phyloP scores from a whole-genome alignment of 2,888 invertebrate species.

The Andrena dorsata region DNA sequence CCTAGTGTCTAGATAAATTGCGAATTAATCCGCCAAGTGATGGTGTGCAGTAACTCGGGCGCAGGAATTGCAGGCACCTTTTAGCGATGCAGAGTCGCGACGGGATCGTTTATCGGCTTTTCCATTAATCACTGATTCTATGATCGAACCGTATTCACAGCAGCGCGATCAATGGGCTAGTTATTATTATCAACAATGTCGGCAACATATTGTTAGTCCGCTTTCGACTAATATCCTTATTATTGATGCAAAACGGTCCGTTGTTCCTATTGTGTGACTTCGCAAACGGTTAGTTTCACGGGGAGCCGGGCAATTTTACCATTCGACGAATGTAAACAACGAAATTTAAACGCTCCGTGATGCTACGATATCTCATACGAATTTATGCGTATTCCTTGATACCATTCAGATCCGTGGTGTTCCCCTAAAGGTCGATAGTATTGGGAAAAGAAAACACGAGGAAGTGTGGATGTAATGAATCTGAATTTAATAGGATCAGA shows the following conservation, averaged over 20 bases:
- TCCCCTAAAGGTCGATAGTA: too few species aligned
- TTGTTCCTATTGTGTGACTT: conserved; percentile 21
- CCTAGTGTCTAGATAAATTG: conserved; percentile 41
- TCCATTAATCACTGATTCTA: conserved; percentile 54
- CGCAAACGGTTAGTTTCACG: neutral
- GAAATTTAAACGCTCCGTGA: too few species aligned
- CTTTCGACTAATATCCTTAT: conserved; percentile 26
- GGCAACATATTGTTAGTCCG: conserved; percentile 22
- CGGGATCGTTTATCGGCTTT: conserved; percentile 51
- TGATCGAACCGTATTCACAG: conserved; percentile 31
- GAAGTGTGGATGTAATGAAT: too few species aligned
- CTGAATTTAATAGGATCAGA: too few species aligned
- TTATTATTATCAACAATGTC: conserved; percentile 51
- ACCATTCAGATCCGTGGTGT: too few species aligned
- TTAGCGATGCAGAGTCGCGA: conserved; percentile 36
- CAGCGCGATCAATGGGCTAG: conserved; percentile 20
- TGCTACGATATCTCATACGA: too few species aligned
- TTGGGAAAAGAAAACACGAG: too few species aligned
- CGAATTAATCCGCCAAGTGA: conserved; percentile 50
- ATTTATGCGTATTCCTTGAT: too few species aligned
- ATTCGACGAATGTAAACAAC: neutral
- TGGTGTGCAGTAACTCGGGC: conserved; percentile 26
- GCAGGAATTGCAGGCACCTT: conserved; percentile 40
- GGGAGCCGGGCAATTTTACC: neutral
- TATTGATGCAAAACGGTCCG: conserved; percentile 21